Base-by-base conservation (phyloP, 2,888 invertebrate genomes). In the Galerucella pusilla region DNA sequence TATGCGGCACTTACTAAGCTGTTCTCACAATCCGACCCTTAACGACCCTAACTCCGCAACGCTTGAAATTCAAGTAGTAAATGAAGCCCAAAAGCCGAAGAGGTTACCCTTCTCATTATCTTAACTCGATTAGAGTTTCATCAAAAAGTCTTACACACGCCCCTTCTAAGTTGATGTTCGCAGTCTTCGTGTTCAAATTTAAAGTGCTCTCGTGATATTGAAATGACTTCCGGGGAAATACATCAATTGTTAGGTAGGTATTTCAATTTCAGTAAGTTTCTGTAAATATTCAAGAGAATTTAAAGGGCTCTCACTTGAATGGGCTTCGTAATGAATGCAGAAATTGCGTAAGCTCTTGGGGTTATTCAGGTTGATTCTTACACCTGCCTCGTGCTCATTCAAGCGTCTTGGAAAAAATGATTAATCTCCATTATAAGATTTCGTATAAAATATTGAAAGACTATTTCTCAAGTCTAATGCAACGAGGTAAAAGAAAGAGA, bases 41-140 rank as follows among this genome's bases (percentile, higher is more conserved):
- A 10, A 57, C 9, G 9, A 57, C 57, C 57, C 57, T 16, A 10
- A 20, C 10, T 20, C 7, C 10, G 49, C 49, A 4, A 49, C 12
- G 14, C 14, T 54, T 6, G 16, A 57, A 57, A 57, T 57, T 20
- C 57, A 57, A 16, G 57, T 57, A 20, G 57, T 16, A 57, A 57
- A 57, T 57, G 20, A 20, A 20, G 16, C 57, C 16, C 57, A 16
- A 9, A 10, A 57, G 20, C 16, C 16, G 5, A 54, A 54, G 14
- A 54, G 54, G 54, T 54, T 54, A 54, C 54, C 54, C 54, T 54
- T 54, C 54, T 54, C 54, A 54, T 57, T 57, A 57, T 57, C 57
- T 20, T 16, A 20, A 57, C 16, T 20, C 11, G 57, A 57, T 57
- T 11, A 57, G 20, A 57, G 20, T 57, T 57, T 57, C 16, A 20